Evolutionary conservation across 2,888 invertebrate species (phyloP), one percentile per base, ranked within the genome.

Genomic region (Urechis unicinctus): DNA sequence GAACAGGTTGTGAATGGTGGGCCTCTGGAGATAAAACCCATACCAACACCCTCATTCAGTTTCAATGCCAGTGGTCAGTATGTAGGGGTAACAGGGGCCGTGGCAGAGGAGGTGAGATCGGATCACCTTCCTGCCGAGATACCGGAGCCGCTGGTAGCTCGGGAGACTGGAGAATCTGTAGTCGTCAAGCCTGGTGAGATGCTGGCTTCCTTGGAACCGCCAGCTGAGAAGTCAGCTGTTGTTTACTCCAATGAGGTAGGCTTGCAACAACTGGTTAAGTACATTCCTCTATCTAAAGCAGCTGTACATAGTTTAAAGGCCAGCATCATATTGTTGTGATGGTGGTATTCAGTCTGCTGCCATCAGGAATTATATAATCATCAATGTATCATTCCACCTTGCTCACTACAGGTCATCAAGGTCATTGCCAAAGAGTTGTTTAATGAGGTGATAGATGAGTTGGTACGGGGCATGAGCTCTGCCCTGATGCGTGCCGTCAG

Each of bases 1-100:
- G 9, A 9, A 17, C 9, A 75, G 74, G 65, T 67, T 5, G 70
- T 76, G 5, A 70, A 73, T 65, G 76, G 75, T 24, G 68, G 61
- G 3, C 58, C 66, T 3, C 60, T 76, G 46, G 64, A 67, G 22
- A 57, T 65, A 1, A 47, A 64, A 3, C 49, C 50, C 0, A 46
- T 69, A 22, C 62, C 60, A 9, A 6, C 31, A 17, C 74, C 75
- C 4, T 53, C 56, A 9, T 65, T 61, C 48, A 74, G 75, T 60
- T 76, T 76, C 67, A 72, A 74, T 57, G 61, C 62, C 3, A 59
- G 66, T 48, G 70, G 70, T 1, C 61, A 63, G 52, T 74, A 70
- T 59, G 58, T 62, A 22, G 53, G 50, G 13, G 53, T 28, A 21
- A 36, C 9, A 36, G 17, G 9, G 17, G n/a, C n/a, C 41, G 41